A percentile compares a stretch with the other conserved stretches of the same genome.
phyloP scores from a whole-genome alignment of 2,113 vertebrate genomes.

The Psilopogon haemacephalus region DNA sequence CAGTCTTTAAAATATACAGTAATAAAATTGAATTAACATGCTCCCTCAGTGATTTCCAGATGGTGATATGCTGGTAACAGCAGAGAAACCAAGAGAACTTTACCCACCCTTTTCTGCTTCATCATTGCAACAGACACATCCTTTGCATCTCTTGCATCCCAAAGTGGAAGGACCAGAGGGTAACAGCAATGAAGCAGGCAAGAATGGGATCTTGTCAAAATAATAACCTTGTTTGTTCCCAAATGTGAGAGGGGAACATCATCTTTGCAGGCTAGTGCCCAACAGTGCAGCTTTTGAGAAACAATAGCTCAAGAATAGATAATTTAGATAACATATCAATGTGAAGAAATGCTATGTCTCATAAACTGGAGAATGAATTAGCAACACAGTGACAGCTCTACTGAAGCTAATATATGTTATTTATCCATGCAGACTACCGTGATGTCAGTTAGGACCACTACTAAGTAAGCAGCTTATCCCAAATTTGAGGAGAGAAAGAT shows the following conservation, averaged over 20 bases:
- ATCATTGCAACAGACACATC: not conserved
- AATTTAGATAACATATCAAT: not conserved
- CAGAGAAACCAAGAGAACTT: not conserved
- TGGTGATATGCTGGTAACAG: not conserved
- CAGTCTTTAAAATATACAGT: constrained; percentile 60
- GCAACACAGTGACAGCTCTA: not conserved
- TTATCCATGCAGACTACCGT: not conserved
- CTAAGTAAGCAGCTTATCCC: not conserved
- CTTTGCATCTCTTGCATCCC: not conserved
- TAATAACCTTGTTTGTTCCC: not conserved
- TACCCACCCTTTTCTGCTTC: not conserved
- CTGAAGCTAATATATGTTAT: not conserved
- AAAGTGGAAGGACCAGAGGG: not conserved
- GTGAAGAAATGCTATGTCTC: too few relatives aligned
- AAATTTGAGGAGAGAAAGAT: not conserved
- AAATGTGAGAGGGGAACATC: not conserved
- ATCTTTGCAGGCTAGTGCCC: not conserved
- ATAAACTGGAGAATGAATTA: not conserved
- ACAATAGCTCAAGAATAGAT: not conserved
- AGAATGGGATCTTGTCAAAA: not conserved
- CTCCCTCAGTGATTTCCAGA: constrained; percentile 41
- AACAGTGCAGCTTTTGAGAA: not conserved
- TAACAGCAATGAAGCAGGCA: not conserved
- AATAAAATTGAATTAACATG: constrained; percentile 66
- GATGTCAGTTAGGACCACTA: not conserved